Conservation (phyloP, 2,797 vertebrate species). For the Numenius phaeopus region DNA sequence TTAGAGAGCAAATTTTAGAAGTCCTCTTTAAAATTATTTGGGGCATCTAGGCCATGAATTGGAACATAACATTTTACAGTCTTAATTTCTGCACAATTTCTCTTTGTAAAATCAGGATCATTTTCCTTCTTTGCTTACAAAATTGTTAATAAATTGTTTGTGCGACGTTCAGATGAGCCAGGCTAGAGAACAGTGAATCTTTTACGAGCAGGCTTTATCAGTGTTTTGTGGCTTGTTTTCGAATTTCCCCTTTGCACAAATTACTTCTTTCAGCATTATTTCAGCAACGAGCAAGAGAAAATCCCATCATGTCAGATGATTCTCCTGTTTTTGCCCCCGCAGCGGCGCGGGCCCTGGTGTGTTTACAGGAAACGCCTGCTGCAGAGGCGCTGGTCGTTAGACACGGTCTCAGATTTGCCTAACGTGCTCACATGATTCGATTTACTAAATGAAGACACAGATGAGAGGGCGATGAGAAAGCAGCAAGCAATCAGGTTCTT, state of each 20-base stretch:
- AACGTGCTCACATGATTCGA: conserved; percentile 44
- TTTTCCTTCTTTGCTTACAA: background rate
- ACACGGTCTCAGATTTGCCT: conserved; percentile 17
- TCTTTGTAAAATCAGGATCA: background rate
- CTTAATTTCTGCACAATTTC: background rate
- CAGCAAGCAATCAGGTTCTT: conserved; percentile 36
- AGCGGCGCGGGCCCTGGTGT: background rate
- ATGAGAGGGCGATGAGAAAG: conserved; percentile 24
- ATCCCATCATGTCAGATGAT: conserved; percentile 18
- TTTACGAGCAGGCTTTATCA: background rate
- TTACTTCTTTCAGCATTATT: background rate
- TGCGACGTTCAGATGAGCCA: background rate
- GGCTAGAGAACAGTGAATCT: background rate
- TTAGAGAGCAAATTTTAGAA: background rate
- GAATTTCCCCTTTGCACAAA: background rate
- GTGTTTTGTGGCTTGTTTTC: background rate
- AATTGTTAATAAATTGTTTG: background rate
- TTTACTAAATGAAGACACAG: conserved; percentile 52
- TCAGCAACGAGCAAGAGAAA: background rate
- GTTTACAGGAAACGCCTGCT: conserved; percentile 73
- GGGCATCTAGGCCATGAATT: background rate
- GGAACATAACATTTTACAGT: background rate
- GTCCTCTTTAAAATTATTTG: background rate
- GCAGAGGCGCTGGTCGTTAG: conserved; percentile 38
- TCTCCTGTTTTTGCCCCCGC: conserved; percentile 17